Evolutionary conservation across 1,140 invertebrate genomes (phyloP).

Genomic region (Achroia grisella): DNA sequence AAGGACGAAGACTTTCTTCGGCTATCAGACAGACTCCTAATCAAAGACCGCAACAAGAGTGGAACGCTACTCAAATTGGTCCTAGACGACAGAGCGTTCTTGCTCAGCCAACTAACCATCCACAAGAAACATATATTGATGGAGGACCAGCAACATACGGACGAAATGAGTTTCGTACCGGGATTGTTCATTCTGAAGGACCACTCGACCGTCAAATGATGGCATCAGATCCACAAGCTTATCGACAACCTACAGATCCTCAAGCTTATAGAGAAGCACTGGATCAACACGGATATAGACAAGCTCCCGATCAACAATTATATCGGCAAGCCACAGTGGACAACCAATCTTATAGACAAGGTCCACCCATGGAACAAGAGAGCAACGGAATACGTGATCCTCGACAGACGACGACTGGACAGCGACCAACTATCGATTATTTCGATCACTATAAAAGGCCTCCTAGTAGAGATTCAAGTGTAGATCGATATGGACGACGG

Average conservation of each 20-base stretch:
- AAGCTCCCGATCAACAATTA: constrained; percentile 29
- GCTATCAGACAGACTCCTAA: constrained; percentile 33
- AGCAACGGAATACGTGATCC: constrained; percentile 49
- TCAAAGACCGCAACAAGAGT: constrained; percentile 48
- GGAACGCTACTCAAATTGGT: constrained; percentile 42
- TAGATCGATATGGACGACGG: constrained; percentile 84
- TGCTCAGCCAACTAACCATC: constrained; percentile 43
- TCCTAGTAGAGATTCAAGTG: constrained; percentile 89
- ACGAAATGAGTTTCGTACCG: constrained; percentile 45
- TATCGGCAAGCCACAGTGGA: constrained; percentile 26
- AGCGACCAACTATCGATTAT: constrained; percentile 78
- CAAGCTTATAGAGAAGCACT: constrained; percentile 23
- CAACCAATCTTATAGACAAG: constrained; percentile 23
- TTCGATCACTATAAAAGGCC: constrained; percentile 96
- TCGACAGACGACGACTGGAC: constrained; percentile 18
- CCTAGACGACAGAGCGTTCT: constrained; percentile 49
- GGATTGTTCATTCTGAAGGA: constrained; percentile 50
- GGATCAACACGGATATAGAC: constrained; percentile 35
- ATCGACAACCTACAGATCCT: constrained; percentile 30
- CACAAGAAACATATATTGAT: constrained; percentile 39
- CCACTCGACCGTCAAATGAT: constrained; percentile 29
- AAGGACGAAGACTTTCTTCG: constrained; percentile 42
- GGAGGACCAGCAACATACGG: constrained; percentile 33
- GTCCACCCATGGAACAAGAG: constrained; percentile 31
- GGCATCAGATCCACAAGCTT: constrained; percentile 29